Evolutionary conservation across 1,140 invertebrate species (phyloP).

Genomic region (Carcinoscorpius rotundicauda): DNA sequence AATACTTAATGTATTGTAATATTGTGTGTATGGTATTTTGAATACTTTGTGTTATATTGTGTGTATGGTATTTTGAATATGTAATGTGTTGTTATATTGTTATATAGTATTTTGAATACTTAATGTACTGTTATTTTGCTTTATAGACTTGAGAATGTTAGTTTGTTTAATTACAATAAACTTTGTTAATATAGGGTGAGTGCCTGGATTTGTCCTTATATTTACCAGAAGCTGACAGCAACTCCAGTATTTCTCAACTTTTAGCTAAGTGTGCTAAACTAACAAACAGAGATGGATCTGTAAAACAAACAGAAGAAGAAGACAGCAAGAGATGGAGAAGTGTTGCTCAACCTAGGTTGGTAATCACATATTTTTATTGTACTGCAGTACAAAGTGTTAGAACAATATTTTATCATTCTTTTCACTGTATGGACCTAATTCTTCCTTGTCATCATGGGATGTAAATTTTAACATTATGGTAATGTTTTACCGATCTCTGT

Average conservation of each 20-base stretch:
- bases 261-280: constrained; percentile 80
- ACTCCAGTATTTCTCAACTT: constrained; percentile 63
- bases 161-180: neutral
- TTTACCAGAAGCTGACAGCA: constrained; percentile 81
- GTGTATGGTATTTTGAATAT: too few relatives aligned
- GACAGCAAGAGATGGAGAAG: constrained; percentile 69
- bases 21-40: too few relatives aligned
- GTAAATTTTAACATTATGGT: too few relatives aligned
- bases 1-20: too few relatives aligned
- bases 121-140: neutral
- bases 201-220: constrained; percentile 78
- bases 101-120: too few relatives aligned
- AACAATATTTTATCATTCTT: too few relatives aligned
- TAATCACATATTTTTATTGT: neutral
- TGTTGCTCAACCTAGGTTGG: constrained; percentile 55
- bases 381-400: too few relatives aligned
- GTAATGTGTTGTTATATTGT: too few relatives aligned
- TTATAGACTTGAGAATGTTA: neutral
- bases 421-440: too few relatives aligned
- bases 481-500: too few relatives aligned
- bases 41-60: too few relatives aligned
- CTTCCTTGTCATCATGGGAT: too few relatives aligned
- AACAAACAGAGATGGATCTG: constrained; percentile 53
- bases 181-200: constrained; percentile 49
- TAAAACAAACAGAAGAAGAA: constrained; percentile 28